Conservation (phyloP, 2,888 invertebrate genomes). For the Callyntrura sp. region DNA sequence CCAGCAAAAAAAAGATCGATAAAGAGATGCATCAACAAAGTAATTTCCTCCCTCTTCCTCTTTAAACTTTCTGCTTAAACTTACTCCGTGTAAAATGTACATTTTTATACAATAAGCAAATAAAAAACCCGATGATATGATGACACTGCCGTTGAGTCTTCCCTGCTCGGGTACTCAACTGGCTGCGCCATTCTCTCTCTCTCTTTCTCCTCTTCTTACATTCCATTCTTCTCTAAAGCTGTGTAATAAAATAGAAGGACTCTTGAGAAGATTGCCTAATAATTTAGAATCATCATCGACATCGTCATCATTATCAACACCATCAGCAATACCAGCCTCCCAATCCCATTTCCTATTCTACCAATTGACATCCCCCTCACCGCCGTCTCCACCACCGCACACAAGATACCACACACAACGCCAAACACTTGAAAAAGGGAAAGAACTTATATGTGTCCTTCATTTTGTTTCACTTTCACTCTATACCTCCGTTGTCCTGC, state of each 20-base stretch:
- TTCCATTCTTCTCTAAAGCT: slow-evolving; percentile 38
- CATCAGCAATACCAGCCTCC: neutral
- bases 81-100: slow-evolving; percentile 35
- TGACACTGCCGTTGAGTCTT: neutral
- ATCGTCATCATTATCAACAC: slow-evolving; percentile 38
- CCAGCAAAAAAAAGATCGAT: slow-evolving; percentile 1
- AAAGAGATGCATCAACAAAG: slow-evolving; percentile 29
- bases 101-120: slow-evolving; percentile 16
- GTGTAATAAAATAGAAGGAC: slow-evolving; percentile 46
- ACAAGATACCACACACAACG: neutral
- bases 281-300: slow-evolving; percentile 63
- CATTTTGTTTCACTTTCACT: neutral
- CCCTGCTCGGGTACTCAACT: neutral
- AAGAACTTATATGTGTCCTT: slow-evolving; percentile 3
- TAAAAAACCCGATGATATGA: slow-evolving; percentile 7
- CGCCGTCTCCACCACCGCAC: slow-evolving; percentile 10
- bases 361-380: slow-evolving; percentile 27
- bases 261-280: slow-evolving; percentile 66
- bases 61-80: slow-evolving; percentile 18
- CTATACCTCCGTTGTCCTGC: neutral
- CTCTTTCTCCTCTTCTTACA: slow-evolving; percentile 14
- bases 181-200: neutral
- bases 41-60: slow-evolving; percentile 8
- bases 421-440: neutral
- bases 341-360: slow-evolving; percentile 35